Evolutionary conservation across 2,888 invertebrate species (phyloP), one percentile per base, ranked within the genome.

Genomic region (Troglohyphantes excavatus): DNA sequence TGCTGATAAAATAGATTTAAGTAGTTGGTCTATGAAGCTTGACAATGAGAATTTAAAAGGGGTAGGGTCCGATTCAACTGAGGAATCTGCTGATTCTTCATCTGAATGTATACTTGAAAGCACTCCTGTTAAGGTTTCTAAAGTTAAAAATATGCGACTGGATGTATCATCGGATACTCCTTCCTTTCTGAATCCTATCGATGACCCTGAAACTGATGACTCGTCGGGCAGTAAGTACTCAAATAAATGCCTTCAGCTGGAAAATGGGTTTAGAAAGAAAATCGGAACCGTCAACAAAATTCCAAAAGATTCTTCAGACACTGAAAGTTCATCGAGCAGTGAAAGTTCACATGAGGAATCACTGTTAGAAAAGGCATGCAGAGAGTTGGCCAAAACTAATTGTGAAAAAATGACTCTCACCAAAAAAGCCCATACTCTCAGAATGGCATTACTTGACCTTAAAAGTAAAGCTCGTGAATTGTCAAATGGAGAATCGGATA

Each of bases 321-420:
- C 73, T 26, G 73, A 53, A 23, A 73, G 73, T 73, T 53, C 53
- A 1, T 73, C 73, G 0, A 27, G 26, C 3, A 26, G 2, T 73
- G 53, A 73, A 65, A 5, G 11, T 21, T 65, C 65, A 11, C 0
- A 26, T 0, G 13, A 65, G 5, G 11, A 13, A 13, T 13, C 26
- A 65, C n/a, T 27, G 26, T 26, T 65, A 27, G 65, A 65, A 11
- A 27, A 13, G 9, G 65, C 26, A 65, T 27, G 11, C 65, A 23
- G n/a, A 65, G 17, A 29, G 9, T 9, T 65, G 27, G 13, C 13
- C 0, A 53, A 53, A 53, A 53, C 5, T 53, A n/a, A 13, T 13
- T 1, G n/a, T 5, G n/a, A 11, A 53, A 53, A 53, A 53, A 9
- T n/a, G 3, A n/a, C 7, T n/a, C 53, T 53, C n/a, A 17, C 17